Evolutionary conservation across 2,888 invertebrate genomes (phyloP), one percentile per base, ranked within the genome.

Genomic region (Cremastobaeus sp.): DNA sequence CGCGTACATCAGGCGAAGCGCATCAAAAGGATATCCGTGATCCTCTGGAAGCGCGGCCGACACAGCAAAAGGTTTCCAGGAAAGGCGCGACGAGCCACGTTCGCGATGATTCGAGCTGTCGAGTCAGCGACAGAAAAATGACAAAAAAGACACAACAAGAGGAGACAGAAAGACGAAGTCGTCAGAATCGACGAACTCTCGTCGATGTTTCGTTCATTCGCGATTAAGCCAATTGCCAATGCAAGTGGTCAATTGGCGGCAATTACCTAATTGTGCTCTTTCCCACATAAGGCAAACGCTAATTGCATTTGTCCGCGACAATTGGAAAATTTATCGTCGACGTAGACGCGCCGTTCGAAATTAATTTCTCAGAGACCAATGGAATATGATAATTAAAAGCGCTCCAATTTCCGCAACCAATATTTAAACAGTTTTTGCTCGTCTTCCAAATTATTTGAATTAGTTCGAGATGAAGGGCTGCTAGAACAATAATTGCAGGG

Each of bases 271-370:
- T 81, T 81, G 82, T 79, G 74, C 77, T 78, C 78, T 83, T 85
- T 85, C 84, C 82, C 84, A 85, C 83, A 83, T n/a, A 84, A 80
- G 70, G 80, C 6, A 75, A 75, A 77, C 59, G 73, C 50, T 68
- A 85, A 85, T 85, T 85, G 80, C 83, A 81, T 78, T 81, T 83
- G 79, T 82, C 78, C 82, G 77, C 80, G 83, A 84, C 84, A 85
- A 86, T 85, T 85, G 84, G 72, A 78, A 77, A 85, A 86, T 86
- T 86, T 84, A 86, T 84, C 69, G 77, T 64, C 77, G 76, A 17
- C 78, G 59, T 39, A 57, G 70, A 64, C 17, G 34, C 48, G 32
- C 9, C 25, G 32, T 34, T 45, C 50, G 12, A 52, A 34, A 25
- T 59, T 8, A 18, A 43, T 50, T 50, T 41, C 15, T 35, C 12